Evolutionary conservation across 1,140 invertebrate species (phyloP).

Genomic region (Caenorhabditis tropicalis): DNA sequence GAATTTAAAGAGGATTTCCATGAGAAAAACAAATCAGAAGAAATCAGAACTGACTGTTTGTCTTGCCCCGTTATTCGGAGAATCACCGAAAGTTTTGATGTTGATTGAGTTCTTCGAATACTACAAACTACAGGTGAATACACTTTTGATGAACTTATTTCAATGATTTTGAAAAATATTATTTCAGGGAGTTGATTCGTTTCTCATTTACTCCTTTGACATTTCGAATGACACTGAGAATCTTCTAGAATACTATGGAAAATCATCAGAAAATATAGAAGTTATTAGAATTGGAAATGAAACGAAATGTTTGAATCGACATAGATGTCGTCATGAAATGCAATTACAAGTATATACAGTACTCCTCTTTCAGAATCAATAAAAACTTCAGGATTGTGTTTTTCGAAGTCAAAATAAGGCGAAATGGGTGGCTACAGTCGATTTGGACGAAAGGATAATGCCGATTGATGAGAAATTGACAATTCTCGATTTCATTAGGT

Average conservation of each 20-base stretch:
- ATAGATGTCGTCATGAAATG: constrained; percentile 34
- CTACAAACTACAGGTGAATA: constrained; percentile 3
- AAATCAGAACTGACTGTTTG: constrained; percentile 20
- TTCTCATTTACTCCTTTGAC: background rate
- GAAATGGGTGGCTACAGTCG: constrained; percentile 6
- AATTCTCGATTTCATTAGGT: background rate
- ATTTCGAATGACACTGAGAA: background rate
- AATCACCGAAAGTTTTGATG: constrained; percentile 20
- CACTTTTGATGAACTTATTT: background rate
- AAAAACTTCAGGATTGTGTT: background rate
- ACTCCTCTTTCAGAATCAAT: background rate
- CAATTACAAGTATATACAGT: background rate
- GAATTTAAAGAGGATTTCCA: constrained; percentile 19
- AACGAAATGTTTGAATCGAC: constrained; percentile 35
- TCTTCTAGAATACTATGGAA: background rate
- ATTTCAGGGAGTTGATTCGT: constrained; percentile 1
- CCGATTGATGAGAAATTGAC: background rate
- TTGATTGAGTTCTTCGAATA: constrained; percentile 28
- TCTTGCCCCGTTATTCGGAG: constrained; percentile 2
- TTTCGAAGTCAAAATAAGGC: background rate
- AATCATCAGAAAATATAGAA: background rate
- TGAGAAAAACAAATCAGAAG: background rate
- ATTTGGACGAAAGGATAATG: constrained; percentile 33
- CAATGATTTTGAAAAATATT: background rate
- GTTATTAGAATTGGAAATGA: background rate